phyloP scores from a whole-genome alignment of 2,797 vertebrate species.

The Bovichtus diacanthus region DNA sequence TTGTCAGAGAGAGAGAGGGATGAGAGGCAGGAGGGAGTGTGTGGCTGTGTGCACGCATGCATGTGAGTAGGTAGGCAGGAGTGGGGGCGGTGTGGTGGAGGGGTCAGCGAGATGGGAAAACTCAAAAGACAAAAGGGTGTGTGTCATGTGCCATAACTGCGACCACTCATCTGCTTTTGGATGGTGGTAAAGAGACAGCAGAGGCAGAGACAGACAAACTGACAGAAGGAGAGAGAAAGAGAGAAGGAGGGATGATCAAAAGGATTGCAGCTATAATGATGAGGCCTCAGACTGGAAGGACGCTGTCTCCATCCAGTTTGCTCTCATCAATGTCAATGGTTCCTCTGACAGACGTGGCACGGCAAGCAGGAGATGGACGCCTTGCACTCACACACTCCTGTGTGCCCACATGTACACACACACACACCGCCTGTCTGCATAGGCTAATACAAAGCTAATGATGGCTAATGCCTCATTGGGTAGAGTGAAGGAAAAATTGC shows the following conservation, averaged over 20 bases:
- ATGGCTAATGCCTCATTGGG: no score
- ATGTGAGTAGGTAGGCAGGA: conserved; percentile 35
- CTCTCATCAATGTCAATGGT: conserved; percentile 80
- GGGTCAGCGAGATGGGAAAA: conserved; percentile 69
- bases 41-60: background rate
- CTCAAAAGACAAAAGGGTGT: conserved; percentile 74
- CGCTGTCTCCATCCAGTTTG: conserved; percentile 79
- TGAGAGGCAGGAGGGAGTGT: conserved; percentile 29
- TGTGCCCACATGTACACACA: conserved; percentile 32
- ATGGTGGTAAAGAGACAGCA: conserved; percentile 47
- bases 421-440: conserved; percentile 5
- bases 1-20: conserved; percentile 25
- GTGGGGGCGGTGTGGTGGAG: background rate
- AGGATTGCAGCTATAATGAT: conserved; percentile 73
- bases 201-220: conserved; percentile 54
- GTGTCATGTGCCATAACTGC: conserved; percentile 60
- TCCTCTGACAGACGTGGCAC: conserved; percentile 53
- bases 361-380: conserved; percentile 55
- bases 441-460: conserved; percentile 1
- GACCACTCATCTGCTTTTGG: conserved; percentile 62
- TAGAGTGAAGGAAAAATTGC: no score
- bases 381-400: conserved; percentile 45
- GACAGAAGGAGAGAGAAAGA: conserved; percentile 36
- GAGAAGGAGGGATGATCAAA: conserved; percentile 76
- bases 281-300: conserved; percentile 71